Conservation (phyloP, 2,888 invertebrate species). For the Leucophora obtusa region DNA sequence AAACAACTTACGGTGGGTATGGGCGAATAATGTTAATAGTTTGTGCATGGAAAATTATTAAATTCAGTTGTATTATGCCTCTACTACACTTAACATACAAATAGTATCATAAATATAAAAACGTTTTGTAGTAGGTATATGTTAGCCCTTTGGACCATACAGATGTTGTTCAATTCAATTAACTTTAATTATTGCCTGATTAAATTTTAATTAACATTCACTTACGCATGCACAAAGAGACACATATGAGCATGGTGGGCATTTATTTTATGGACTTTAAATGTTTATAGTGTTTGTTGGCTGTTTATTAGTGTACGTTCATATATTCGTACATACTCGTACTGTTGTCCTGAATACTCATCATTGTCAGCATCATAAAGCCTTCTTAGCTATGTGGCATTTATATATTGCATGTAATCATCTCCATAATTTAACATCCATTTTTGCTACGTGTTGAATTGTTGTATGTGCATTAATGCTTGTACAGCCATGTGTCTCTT, state of each 20-base stretch:
- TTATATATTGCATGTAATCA: not conserved
- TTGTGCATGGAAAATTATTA: not conserved
- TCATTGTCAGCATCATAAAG: not conserved
- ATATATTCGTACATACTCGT: too few species aligned
- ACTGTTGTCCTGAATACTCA: not conserved
- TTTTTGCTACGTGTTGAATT: not conserved
- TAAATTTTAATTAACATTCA: conserved; percentile 61
- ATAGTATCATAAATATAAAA: not conserved
- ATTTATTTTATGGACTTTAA: not conserved
- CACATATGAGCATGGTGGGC: not conserved
- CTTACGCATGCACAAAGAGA: not conserved
- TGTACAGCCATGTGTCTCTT: not conserved
- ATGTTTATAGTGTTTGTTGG: not conserved
- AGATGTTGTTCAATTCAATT: conserved; percentile 52
- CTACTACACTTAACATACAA: too few species aligned
- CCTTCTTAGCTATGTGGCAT: not conserved
- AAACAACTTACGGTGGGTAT: too few species aligned
- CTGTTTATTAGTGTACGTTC: not conserved
- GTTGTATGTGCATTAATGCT: not conserved
- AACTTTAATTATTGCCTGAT: conserved; percentile 60
- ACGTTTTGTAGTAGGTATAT: not conserved
- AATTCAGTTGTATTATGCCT: too few species aligned
- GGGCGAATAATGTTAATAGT: too few species aligned
- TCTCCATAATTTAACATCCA: not conserved
- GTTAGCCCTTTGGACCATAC: conserved; percentile 1